phyloP scores from a whole-genome alignment of 2,888 invertebrate genomes.

The Xestobium rufovillosum region DNA sequence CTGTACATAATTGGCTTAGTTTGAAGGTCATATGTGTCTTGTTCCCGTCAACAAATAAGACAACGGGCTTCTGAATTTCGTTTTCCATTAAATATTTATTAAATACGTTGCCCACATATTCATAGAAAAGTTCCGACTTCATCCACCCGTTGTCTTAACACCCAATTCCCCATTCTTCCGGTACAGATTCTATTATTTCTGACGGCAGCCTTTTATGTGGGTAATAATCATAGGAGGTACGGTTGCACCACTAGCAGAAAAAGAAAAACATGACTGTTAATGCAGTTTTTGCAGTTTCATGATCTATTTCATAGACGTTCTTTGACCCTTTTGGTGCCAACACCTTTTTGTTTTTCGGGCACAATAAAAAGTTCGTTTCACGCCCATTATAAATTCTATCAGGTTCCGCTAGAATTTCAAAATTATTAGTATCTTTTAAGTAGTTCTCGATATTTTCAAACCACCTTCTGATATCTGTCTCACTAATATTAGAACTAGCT shows the following conservation, averaged over 20 bases:
- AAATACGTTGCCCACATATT: constrained; percentile 33
- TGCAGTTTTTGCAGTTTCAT: constrained; percentile 28
- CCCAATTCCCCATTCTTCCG: constrained; percentile 36
- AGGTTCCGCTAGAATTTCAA: constrained; percentile 28
- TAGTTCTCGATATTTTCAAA: constrained; percentile 13
- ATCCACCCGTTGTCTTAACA: constrained; percentile 39
- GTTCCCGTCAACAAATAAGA: constrained; percentile 36
- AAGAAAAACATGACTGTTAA: constrained; percentile 35
- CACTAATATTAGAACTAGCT: too few relatives aligned
- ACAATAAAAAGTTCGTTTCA: constrained; percentile 33
- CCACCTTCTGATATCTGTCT: constrained; percentile 15
- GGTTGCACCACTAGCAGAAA: constrained; percentile 30
- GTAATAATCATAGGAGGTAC: constrained; percentile 35
- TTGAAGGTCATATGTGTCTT: constrained; percentile 17
- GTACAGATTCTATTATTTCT: constrained; percentile 31
- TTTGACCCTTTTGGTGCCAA: constrained; percentile 19
- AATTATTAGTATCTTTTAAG: constrained; percentile 19
- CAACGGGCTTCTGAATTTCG: constrained; percentile 29
- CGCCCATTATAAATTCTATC: constrained; percentile 32
- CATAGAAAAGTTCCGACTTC: constrained; percentile 36
- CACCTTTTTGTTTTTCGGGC: constrained; percentile 30
- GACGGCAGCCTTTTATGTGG: constrained; percentile 33
- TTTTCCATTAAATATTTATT: constrained; percentile 32
- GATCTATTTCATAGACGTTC: constrained; percentile 31
- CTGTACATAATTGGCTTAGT: constrained; percentile 16